A percentile compares a stretch with the other conserved stretches of the same genome.
Conservation (phyloP, 2,888 invertebrate species). For the Neoaliturus tenellus region DNA sequence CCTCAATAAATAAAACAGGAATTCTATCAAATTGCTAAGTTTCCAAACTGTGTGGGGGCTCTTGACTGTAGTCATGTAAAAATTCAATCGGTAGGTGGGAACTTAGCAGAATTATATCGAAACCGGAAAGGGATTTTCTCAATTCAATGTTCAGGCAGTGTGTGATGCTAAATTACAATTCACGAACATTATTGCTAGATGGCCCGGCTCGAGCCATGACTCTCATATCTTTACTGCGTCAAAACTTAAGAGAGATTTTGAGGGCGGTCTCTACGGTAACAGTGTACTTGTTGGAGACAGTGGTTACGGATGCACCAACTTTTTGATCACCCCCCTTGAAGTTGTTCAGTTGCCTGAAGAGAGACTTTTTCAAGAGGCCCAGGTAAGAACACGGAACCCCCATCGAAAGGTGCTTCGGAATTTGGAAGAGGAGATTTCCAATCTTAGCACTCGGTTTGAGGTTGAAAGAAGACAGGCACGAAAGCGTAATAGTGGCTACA, state of each 20-base stretch:
- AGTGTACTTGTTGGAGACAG: constrained; percentile 19
- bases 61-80: constrained; percentile 68
- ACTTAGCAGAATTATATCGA: constrained; percentile 66
- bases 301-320: too few relatives aligned
- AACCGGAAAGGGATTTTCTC: constrained; percentile 68
- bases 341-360: not conserved
- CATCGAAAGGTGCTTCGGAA: constrained; percentile 53
- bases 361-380: constrained; percentile 53
- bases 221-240: constrained; percentile 52
- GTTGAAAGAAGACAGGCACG: constrained; percentile 30
- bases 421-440: constrained; percentile 61
- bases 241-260: constrained; percentile 40
- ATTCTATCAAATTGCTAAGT: constrained; percentile 32
- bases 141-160: constrained; percentile 67
- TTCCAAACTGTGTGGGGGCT: constrained; percentile 45
- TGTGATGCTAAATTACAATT: constrained; percentile 58
- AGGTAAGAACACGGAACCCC: constrained; percentile 49
- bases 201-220: constrained; percentile 56
- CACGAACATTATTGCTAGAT: constrained; percentile 54
- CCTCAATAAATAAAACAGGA: constrained; percentile 9
- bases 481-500: constrained; percentile 59
- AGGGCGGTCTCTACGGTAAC: constrained; percentile 41
- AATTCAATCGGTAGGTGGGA: constrained; percentile 67
- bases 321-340: constrained; percentile 65
- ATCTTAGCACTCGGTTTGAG: constrained; percentile 58